Base-by-base conservation (phyloP, 1,140 invertebrate species). In the Trichonephila clavipes region DNA sequence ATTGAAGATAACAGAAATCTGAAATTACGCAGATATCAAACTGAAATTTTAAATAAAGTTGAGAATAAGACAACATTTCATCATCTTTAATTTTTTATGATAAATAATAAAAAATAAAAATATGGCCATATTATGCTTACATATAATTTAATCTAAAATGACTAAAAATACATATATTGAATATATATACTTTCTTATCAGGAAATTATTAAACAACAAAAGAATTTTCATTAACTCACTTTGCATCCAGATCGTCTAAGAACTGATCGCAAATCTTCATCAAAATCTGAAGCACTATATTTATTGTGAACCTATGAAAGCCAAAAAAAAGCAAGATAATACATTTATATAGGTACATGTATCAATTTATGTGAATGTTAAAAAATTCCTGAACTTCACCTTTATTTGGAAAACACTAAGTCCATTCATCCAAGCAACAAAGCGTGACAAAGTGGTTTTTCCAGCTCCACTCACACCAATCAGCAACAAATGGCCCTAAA, bases 381-480 rank as follows among this genome's bases (percentile, higher is more conserved):
- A 81, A 24, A 18, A 6, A n/a, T 24, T 18, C 24, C 12, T 61
- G 3, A 44, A 28, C 34, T 21, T 34, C 88, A 97, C 97, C 96
- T 98, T 98, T 92, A 99, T 99, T 96, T 99, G 99, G 97, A 99
- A 99, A 21, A 99, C 99, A 94, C 98, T 98, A 5, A 99, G 96
- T 51, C 99, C 99, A 96, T 99, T 99, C 98, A 99, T 99, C 99
- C 99, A 99, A 83, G 99, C 99, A 51, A 99, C 99, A 96, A 99
- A 99, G 94, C 99, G 97, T 14, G 99, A 99, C 87, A 99, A 97
- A 19, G 99, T 99, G 1, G 99, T 99, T 96, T 99, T 99, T 90
- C 99, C 99, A 94, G 99, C 98, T 62, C 99, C 99, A 94, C 99
- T 99, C 2, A 99, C 98, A 95, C 99, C 99, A 95, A 99, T 99